Base-by-base conservation (phyloP, 2,888 invertebrate genomes). In the Mechanitis messenoides region DNA sequence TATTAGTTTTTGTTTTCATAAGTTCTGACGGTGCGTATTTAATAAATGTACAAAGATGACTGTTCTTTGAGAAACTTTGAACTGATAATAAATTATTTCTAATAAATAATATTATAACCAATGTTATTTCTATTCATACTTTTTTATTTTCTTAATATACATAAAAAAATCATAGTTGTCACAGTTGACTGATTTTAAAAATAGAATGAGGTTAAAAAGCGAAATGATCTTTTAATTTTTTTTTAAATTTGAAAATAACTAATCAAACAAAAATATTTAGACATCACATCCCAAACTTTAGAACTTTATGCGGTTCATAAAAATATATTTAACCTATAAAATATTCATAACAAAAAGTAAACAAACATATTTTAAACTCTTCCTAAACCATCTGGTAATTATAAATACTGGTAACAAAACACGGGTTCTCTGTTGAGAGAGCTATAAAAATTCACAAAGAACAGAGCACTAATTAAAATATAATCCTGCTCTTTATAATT, bases 391-490 rank as follows among this genome's bases (percentile, higher is more conserved):
- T 50, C 50, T 47, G 53, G 33, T 59, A 50, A 42, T 54, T 54
- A 58, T 50, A 56, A 56, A 45, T 11, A 57, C 57, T 46, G 55
- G 55, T 28, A 65, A 55, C 56, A 60, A 47, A 55, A 58, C 53
- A 60, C 61, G 45, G 54, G 55, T 57, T 61, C 61, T 46, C 35
- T 33, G n/a, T 50, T 38, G 47, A 31, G 33, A 57, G 58, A 61
- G 59, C 59, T 66, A 63, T 67, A 68, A 71, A 69, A 68, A 69
- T 69, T 57, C 61, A 74, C 76, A 75, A 77, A 77, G 77, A 79
- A 80, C 75, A 77, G 69, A 70, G 68, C 72, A 69, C 77, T 85
- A 85, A 87, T 87, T 84, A 85, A 59, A 46, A 35, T 53, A 53
- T 62, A 62, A 62, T 58, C 58, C 58, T 55, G 53, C 42, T 58